These are phyloP conservation scores for Tiphia femorata DNA, from an alignment of 2,888 invertebrate genomes.

Conservation along the genomic window DNA sequence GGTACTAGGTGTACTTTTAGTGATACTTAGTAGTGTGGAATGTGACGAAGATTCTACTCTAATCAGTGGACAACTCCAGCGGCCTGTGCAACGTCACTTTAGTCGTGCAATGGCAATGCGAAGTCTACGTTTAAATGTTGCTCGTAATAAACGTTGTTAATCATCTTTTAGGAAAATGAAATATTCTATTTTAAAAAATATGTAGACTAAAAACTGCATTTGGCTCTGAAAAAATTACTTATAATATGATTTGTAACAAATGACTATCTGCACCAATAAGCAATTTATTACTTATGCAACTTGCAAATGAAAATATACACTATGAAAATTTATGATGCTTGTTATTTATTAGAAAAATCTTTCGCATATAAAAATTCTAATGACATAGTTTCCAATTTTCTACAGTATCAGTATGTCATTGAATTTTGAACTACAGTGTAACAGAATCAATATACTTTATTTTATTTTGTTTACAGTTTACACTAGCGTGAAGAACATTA, in stretches of 20 bases:
- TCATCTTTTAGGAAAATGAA: too few relatives aligned
- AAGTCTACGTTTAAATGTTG: constrained; percentile 73
- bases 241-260: constrained; percentile 52
- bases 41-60: constrained; percentile 61
- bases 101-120: constrained; percentile 92
- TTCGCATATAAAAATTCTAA: too few relatives aligned
- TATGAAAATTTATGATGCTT: constrained; percentile 29
- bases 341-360: constrained; percentile 18
- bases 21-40: constrained; percentile 79
- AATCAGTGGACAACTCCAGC: constrained; percentile 62
- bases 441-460: too few relatives aligned
- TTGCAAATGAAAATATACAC: constrained; percentile 48
- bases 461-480: too few relatives aligned
- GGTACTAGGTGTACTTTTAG: constrained; percentile 86
- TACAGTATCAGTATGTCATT: too few relatives aligned
- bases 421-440: too few relatives aligned
- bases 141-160: constrained; percentile 66
- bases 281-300: constrained; percentile 57
- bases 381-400: too few relatives aligned
- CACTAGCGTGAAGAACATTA: too few relatives aligned
- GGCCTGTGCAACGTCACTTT: constrained; percentile 81
- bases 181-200: too few relatives aligned
- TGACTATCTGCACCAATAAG: constrained; percentile 40
- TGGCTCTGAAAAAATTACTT: constrained; percentile 58
- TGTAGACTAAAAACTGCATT: too few relatives aligned